A percentile compares a stretch with the other conserved stretches of the same genome.
phyloP scores from a whole-genome alignment of 2,888 invertebrate species.

The Lydus trimaculatus region DNA sequence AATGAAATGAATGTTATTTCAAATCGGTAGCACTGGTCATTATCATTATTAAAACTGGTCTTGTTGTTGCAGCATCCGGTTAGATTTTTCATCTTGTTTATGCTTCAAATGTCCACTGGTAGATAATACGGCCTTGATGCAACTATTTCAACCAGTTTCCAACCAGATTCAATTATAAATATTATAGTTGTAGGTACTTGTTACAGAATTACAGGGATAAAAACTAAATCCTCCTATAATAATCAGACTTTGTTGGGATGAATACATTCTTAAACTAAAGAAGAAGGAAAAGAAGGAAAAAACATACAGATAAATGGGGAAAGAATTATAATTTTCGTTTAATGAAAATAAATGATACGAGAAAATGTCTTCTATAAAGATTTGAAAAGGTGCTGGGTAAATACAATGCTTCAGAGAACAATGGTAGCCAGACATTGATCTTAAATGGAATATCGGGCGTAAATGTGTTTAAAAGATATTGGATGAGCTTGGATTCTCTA shows the following conservation, averaged over 20 bases:
- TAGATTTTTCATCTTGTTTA: slow-evolving; percentile 10
- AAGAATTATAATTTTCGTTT: background rate
- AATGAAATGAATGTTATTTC: slow-evolving; percentile 19
- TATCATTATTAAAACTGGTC: slow-evolving; percentile 31
- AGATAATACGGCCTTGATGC: background rate
- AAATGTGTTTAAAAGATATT: background rate
- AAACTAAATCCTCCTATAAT: background rate
- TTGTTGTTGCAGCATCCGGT: slow-evolving; percentile 36
- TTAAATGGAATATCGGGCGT: background rate
- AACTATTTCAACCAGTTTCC: background rate
- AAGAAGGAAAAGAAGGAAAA: no score
- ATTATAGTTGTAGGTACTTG: background rate
- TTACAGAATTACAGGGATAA: background rate
- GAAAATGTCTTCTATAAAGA: background rate
- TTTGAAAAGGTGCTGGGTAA: background rate
- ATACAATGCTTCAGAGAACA: background rate
- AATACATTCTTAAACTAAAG: background rate
- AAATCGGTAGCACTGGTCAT: slow-evolving; percentile 25
- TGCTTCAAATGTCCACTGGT: background rate
- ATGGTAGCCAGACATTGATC: background rate
- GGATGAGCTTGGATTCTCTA: background rate
- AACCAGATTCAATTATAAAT: background rate
- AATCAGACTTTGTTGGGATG: background rate
- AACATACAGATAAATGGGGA: background rate
- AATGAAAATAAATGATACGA: background rate